Evolutionary conservation across 53 echinoderm and acorn worm genomes (phyloP).

Genomic region (Holothuria scabra): DNA sequence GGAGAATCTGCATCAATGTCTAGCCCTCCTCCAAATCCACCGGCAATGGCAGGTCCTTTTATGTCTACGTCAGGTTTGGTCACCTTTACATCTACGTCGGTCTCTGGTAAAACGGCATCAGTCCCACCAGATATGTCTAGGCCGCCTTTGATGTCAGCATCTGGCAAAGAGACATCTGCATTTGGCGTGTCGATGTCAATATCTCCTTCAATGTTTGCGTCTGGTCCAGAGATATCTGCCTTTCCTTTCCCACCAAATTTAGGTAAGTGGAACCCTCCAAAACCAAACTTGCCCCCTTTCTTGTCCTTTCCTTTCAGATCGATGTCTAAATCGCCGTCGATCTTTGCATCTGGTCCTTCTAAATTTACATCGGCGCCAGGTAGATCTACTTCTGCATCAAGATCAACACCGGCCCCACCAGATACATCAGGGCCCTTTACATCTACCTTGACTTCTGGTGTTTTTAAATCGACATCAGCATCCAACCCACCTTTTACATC

Average conservation of each 20-base stretch:
- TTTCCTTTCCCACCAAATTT: conserved; percentile 61
- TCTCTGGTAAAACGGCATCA: conserved; percentile 43
- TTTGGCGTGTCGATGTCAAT: conserved; percentile 30
- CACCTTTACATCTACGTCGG: conserved; percentile 52
- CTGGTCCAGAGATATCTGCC: neutral
- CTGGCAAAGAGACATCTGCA: neutral
- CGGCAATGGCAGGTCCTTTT: conserved; percentile 48
- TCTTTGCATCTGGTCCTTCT: conserved; percentile 36
- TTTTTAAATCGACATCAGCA: conserved; percentile 42
- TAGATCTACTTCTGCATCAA: conserved; percentile 10
- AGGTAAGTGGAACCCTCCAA: conserved; percentile 57
- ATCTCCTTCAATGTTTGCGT: conserved; percentile 20
- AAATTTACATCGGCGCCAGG: conserved; percentile 50
- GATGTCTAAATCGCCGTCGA: conserved; percentile 62
- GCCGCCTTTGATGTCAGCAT: conserved; percentile 10
- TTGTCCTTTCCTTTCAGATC: conserved; percentile 47
- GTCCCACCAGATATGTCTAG: conserved; percentile 44
- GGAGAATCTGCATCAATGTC: conserved; percentile 46
- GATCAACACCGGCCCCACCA: neutral
- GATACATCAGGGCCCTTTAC: neutral
- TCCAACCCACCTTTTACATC: neutral
- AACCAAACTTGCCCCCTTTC: conserved; percentile 20
- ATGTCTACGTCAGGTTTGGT: conserved; percentile 72
- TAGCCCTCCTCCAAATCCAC: conserved; percentile 46
- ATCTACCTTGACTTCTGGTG: conserved; percentile 43